A percentile compares a stretch with the other conserved stretches of the same genome.
Evolutionary conservation across 2,797 vertebrate species (phyloP).

Genomic region (Fringilla coelebs): DNA sequence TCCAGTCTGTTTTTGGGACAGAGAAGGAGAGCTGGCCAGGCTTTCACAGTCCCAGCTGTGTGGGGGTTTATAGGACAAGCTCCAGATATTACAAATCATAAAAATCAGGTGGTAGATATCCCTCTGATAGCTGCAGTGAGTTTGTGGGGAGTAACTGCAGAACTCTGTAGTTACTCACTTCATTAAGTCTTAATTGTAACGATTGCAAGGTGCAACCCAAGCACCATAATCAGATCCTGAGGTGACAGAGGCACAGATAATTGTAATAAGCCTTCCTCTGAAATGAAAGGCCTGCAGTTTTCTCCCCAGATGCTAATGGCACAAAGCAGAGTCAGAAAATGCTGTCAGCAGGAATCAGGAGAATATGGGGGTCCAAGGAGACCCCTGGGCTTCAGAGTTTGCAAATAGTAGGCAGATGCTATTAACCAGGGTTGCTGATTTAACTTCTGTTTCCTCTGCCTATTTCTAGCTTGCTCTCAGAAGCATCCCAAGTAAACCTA

Average conservation of each 20-base stretch:
- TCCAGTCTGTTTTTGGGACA: not conserved
- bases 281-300: slow-evolving; percentile 37
- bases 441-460: not conserved
- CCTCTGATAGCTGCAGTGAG: not conserved
- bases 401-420: not conserved
- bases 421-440: not conserved
- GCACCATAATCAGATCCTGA: slow-evolving; percentile 39
- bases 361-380: not conserved
- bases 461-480: not conserved
- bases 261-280: not conserved
- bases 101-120: not conserved
- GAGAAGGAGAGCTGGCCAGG: not conserved
- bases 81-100: not conserved
- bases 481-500: not conserved
- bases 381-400: not conserved
- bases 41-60: not conserved
- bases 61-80: not conserved
- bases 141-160: slow-evolving; percentile 5
- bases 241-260: slow-evolving; percentile 35
- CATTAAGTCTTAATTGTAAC: slow-evolving; percentile 54
- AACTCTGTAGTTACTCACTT: slow-evolving; percentile 40
- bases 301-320: slow-evolving; percentile 1
- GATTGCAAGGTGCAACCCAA: slow-evolving; percentile 34
- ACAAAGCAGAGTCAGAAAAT: slow-evolving; percentile 7
- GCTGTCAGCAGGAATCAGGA: slow-evolving; percentile 6